Evolutionary conservation across 1,140 invertebrate species (phyloP), one percentile per base, ranked within the genome.

Genomic region (Penaeus chinensis): DNA sequence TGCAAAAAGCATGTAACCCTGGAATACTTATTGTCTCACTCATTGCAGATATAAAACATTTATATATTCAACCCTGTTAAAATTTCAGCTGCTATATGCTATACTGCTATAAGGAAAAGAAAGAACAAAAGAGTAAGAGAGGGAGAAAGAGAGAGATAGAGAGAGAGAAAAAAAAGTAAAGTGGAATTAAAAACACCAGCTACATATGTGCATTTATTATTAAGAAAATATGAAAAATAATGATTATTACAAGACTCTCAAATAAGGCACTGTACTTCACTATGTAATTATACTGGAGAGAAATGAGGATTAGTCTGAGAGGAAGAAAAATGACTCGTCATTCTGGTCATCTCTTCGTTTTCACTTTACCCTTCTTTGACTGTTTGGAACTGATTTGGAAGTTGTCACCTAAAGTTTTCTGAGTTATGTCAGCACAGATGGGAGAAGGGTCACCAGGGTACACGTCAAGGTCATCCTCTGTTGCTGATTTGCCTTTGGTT

Each of bases 401-500:
- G 32, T 83, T 65, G 37, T 83, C 65, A 1, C 32, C 82, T 47
- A 71, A 27, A 32, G 82, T 77, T 24, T 54, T 76, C 19, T 84
- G 82, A 37, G 82, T 84, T 61, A 84, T 84, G 42, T 84, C 82
- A 22, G 82, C 82, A 61, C 82, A 84, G 10, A 84, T 74, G 24
- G n/a, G 22, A 4, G 66, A 32, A 47, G 63, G 32, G 11, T 65
- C 27, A 11, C 20, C 42, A 5, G 24, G 27, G 47, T 32, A 54
- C 22, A 65, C 24, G 10, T 20, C 69, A 47, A 24, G 66, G 47
- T 76, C 66, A 24, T 71, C 82, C 71, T 13, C 42, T 18, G 24
- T 60, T 24, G n/a, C 71, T 18, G 18, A n/a, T 11, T 47, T 74
- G 22, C 37, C 63, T 74, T 74, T 60, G 47, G n/a, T 63, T 27